Conservation (phyloP, 2,888 invertebrate genomes). For the Lycaena phlaeas region DNA sequence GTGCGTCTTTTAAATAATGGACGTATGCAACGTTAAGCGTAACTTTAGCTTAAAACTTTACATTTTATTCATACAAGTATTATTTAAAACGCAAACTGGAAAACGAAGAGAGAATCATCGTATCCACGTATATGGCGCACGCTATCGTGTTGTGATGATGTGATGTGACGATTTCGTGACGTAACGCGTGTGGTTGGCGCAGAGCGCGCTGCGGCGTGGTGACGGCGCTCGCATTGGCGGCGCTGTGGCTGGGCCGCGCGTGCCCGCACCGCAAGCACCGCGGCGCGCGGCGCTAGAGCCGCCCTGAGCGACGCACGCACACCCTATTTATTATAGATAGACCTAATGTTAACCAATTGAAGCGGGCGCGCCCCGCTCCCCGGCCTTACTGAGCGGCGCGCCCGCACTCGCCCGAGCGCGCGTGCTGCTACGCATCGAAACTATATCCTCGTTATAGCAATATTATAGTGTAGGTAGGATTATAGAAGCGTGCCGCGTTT, state of each 20-base stretch:
- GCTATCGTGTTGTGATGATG: no score
- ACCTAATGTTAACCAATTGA: constrained; percentile 66
- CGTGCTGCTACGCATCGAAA: constrained; percentile 33
- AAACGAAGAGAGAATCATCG: no score
- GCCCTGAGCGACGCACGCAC: constrained; percentile 46
- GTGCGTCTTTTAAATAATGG: no score
- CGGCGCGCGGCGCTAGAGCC: constrained; percentile 72
- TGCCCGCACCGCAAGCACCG: constrained; percentile 67
- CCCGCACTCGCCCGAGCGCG: constrained; percentile 38
- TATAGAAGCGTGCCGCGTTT: constrained; percentile 29
- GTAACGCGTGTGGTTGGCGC: constrained; percentile 18
- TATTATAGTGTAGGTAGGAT: constrained; percentile 36
- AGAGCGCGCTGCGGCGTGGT: constrained; percentile 46
- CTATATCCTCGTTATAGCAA: constrained; percentile 37
- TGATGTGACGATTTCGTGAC: no score
- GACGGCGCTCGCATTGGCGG: constrained; percentile 49
- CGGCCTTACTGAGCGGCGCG: constrained; percentile 46
- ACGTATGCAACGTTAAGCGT: no score
- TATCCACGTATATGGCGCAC: no score
- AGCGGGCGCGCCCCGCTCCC: constrained; percentile 46
- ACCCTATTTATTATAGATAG: constrained; percentile 67
- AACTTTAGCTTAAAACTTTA: no score
- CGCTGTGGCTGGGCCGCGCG: constrained; percentile 50
- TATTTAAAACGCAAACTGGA: no score
- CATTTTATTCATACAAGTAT: no score